These are phyloP conservation scores for Phyllopteryx taeniolatus DNA, from an alignment of 2,113 vertebrate genomes.

Conservation along the genomic window DNA sequence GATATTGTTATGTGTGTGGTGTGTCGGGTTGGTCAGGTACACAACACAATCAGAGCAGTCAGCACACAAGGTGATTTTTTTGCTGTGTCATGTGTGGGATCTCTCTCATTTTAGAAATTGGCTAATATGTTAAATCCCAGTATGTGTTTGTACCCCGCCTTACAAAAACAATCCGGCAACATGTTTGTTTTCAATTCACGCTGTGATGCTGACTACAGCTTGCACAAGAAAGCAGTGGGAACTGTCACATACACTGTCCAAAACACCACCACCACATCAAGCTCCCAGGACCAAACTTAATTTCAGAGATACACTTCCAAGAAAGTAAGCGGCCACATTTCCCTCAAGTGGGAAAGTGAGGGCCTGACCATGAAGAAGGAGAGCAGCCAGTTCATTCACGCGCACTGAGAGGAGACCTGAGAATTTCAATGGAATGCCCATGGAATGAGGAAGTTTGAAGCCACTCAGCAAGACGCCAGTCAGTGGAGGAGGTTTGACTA, in stretches of 20 bases:
- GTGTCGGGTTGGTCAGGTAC: too few relatives aligned
- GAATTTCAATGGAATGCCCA: slow-evolving; percentile 50
- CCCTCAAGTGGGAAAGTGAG: background rate
- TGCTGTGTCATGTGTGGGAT: too few relatives aligned
- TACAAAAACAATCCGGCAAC: background rate
- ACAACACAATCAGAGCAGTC: too few relatives aligned
- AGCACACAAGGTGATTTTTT: too few relatives aligned
- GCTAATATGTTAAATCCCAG: too few relatives aligned
- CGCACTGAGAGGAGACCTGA: slow-evolving; percentile 41
- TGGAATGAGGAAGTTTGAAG: slow-evolving; percentile 67
- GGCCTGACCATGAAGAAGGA: background rate
- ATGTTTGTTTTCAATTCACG: background rate
- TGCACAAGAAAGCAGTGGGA: background rate
- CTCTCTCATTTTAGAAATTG: too few relatives aligned
- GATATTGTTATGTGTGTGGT: too few relatives aligned
- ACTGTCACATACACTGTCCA: background rate
- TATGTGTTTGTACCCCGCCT: too few relatives aligned
- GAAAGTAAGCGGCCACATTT: background rate
- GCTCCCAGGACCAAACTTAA: background rate
- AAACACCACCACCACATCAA: background rate
- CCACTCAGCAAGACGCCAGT: slow-evolving; percentile 9
- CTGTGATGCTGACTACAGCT: background rate
- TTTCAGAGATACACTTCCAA: background rate
- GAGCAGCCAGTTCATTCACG: slow-evolving; percentile 22
- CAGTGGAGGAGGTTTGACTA: slow-evolving; percentile 24